Conservation (phyloP, 2,888 invertebrate species). For the Pristionchus arcanus region DNA sequence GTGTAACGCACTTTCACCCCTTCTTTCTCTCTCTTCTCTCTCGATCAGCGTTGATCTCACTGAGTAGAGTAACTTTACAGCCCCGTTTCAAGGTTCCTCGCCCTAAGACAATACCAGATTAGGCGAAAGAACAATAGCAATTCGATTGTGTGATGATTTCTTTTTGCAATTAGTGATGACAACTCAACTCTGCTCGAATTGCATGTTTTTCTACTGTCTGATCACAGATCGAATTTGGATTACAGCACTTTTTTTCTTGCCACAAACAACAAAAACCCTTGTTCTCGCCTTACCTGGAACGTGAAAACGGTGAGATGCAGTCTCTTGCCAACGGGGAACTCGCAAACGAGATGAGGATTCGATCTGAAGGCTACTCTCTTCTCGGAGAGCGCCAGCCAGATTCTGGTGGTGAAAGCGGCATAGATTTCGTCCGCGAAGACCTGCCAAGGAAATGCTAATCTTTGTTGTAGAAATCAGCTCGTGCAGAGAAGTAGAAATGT, state of each 20-base stretch:
- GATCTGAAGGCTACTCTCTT: slow-evolving; percentile 43
- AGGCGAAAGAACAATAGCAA: not conserved
- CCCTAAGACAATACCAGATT: not conserved
- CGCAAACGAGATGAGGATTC: slow-evolving; percentile 41
- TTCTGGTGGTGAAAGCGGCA: slow-evolving; percentile 11
- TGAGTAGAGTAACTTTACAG: not conserved
- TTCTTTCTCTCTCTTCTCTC: not conserved
- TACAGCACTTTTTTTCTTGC: no score
- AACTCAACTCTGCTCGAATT: no score
- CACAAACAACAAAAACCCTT: no score
- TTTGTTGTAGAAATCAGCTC: no score
- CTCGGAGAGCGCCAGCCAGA: slow-evolving; percentile 51
- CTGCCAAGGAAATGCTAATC: no score
- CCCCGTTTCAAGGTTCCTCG: not conserved
- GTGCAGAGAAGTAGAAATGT: no score
- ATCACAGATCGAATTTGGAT: no score
- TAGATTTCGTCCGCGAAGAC: slow-evolving; percentile 34
- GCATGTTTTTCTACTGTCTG: no score
- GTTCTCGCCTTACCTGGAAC: slow-evolving; percentile 4
- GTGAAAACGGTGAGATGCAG: slow-evolving; percentile 51
- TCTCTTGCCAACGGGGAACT: slow-evolving; percentile 42
- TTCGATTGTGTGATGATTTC: not conserved
- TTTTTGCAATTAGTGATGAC: no score
- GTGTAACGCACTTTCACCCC: slow-evolving; percentile 12
- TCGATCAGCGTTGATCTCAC: not conserved